These are phyloP conservation scores for Lingula anatina DNA, from an alignment of 2,888 invertebrate genomes.

Conservation along the genomic window DNA sequence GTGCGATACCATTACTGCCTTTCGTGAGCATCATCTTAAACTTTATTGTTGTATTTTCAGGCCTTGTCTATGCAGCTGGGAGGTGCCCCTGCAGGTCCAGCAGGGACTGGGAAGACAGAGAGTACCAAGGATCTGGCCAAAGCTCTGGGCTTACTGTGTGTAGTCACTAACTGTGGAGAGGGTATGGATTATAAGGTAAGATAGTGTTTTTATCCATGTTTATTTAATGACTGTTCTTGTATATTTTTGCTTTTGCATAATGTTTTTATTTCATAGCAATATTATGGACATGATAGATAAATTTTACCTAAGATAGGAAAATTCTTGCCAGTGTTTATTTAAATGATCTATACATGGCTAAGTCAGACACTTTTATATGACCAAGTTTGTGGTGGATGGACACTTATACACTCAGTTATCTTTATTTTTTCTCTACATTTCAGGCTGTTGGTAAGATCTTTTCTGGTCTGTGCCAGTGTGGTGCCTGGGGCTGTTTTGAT, in stretches of 20 bases:
- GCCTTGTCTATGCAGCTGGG: slow-evolving; percentile 87
- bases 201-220: neutral
- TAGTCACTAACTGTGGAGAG: slow-evolving; percentile 79
- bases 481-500: slow-evolving; percentile 95
- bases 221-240: neutral
- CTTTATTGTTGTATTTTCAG: slow-evolving; percentile 16
- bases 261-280: neutral
- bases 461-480: slow-evolving; percentile 73
- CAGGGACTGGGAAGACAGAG: slow-evolving; percentile 80
- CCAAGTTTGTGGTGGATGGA: too few species aligned
- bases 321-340: too few species aligned
- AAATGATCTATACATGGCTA: too few species aligned
- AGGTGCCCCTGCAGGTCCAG: slow-evolving; percentile 72
- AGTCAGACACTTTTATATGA: too few species aligned
- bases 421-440: slow-evolving; percentile 8
- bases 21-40: neutral
- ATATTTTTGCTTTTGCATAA: neutral
- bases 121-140: slow-evolving; percentile 88
- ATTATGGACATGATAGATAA: neutral
- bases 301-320: too few species aligned
- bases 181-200: slow-evolving; percentile 69
- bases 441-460: slow-evolving; percentile 63
- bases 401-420: too few species aligned
- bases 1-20: too few species aligned
- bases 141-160: slow-evolving; percentile 61